phyloP scores from a whole-genome alignment of 53 echinoderm and acorn worm species.

The Paracentrotus lividus region DNA sequence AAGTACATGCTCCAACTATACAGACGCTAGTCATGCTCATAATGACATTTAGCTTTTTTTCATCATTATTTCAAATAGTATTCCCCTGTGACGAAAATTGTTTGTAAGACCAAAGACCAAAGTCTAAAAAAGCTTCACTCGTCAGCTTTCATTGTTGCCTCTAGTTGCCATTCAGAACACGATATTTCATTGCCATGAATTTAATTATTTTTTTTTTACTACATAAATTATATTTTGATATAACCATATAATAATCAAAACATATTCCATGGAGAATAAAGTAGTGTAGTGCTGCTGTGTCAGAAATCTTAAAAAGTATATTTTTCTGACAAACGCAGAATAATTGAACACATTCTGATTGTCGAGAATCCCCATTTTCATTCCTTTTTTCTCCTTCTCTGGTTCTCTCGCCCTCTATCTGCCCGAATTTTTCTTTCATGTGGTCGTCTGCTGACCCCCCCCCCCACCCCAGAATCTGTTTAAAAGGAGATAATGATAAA shows the following conservation, averaged over 20 bases:
- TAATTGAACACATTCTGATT: neutral
- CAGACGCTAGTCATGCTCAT: neutral
- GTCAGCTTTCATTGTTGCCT: neutral
- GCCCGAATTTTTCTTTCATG: neutral
- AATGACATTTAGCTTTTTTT: too few species aligned
- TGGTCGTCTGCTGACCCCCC: neutral
- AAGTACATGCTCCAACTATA: neutral
- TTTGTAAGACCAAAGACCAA: too few species aligned
- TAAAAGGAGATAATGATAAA: neutral
- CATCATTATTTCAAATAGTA: too few species aligned
- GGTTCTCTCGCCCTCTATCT: neutral
- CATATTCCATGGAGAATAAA: too few species aligned
- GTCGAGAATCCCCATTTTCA: neutral
- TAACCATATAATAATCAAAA: too few species aligned
- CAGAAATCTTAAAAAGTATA: too few species aligned
- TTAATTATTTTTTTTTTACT: too few species aligned
- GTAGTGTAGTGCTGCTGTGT: too few species aligned
- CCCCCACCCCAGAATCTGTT: neutral
- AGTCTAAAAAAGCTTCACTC: too few species aligned
- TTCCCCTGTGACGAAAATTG: too few species aligned
- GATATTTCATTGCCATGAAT: too few species aligned
- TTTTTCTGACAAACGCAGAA: neutral
- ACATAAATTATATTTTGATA: too few species aligned
- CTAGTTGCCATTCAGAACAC: neutral
- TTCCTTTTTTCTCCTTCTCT: neutral